These are phyloP conservation scores for Euura saliciscinereae DNA, from an alignment of 1,140 invertebrate species.

Conservation along the genomic window DNA sequence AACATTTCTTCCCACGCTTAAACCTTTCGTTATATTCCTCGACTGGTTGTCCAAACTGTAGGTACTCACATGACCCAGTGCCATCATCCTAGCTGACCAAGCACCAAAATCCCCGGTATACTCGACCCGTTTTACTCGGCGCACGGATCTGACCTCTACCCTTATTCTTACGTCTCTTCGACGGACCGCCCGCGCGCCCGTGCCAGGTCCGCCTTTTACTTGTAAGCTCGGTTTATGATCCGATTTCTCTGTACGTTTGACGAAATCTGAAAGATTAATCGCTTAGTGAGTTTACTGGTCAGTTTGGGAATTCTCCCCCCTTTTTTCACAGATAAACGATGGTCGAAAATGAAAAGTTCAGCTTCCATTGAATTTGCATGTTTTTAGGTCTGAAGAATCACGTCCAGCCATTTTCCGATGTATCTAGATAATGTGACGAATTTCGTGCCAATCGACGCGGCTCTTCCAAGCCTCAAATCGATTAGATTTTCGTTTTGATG, in stretches of 20 bases:
- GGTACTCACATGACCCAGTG: neutral
- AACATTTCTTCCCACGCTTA: no score
- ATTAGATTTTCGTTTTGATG: no score
- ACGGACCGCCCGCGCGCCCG: neutral
- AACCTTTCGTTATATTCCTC: no score
- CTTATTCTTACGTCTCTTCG: neutral
- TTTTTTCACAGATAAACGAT: neutral
- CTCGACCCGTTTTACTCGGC: conserved; percentile 3
- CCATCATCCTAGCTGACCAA: neutral
- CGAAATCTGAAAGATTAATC: no score
- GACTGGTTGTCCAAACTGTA: no score
- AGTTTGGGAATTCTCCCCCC: no score
- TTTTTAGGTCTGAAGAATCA: neutral
- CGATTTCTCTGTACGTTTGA: neutral
- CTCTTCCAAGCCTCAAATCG: no score
- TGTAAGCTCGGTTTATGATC: conserved; percentile 23
- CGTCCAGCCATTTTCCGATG: no score
- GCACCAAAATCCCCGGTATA: neutral
- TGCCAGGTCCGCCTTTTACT: conserved; percentile 30
- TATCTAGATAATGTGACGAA: no score
- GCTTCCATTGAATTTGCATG: neutral
- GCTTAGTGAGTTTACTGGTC: no score
- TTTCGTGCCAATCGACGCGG: no score
- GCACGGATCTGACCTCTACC: conserved; percentile 2
- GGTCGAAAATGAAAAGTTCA: neutral